These are phyloP conservation scores for Columbina picui DNA, from an alignment of 2,113 vertebrate genomes.

Conservation along the genomic window DNA sequence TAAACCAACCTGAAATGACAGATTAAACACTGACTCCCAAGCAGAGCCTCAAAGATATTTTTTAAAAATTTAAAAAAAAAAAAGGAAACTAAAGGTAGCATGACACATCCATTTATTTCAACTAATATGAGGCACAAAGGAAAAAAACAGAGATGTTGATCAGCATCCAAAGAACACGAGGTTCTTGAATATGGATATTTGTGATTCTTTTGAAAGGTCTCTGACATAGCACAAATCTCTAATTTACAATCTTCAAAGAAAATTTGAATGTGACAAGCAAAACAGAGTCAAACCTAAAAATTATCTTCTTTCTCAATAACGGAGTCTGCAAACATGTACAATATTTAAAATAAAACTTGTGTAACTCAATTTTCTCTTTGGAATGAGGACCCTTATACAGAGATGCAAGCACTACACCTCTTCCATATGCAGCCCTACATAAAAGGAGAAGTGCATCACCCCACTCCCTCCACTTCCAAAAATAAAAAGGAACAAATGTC, in stretches of 20 bases:
- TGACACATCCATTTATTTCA: slow-evolving; percentile 17
- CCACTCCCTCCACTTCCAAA: background rate
- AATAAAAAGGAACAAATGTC: background rate
- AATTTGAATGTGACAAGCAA: background rate
- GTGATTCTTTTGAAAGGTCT: slow-evolving; percentile 15
- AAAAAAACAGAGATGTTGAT: slow-evolving; percentile 24
- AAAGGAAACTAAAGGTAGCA: background rate
- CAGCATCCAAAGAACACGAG: slow-evolving; percentile 12
- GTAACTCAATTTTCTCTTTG: background rate
- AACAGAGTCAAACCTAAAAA: background rate
- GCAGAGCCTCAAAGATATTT: background rate
- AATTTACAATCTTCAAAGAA: background rate
- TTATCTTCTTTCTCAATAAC: background rate
- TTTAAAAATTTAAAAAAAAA: background rate
- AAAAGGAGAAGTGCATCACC: background rate
- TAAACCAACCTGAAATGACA: background rate
- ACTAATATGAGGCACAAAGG: background rate
- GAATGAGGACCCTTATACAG: background rate
- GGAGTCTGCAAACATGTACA: background rate
- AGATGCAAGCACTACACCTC: background rate
- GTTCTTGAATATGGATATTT: slow-evolving; percentile 33
- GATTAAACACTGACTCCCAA: background rate
- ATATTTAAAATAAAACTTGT: background rate
- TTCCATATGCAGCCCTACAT: background rate
- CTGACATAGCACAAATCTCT: background rate